Evolutionary conservation across 1,140 invertebrate genomes (phyloP), one percentile per base, ranked within the genome.

Genomic region (Lutraria rhynchaena): DNA sequence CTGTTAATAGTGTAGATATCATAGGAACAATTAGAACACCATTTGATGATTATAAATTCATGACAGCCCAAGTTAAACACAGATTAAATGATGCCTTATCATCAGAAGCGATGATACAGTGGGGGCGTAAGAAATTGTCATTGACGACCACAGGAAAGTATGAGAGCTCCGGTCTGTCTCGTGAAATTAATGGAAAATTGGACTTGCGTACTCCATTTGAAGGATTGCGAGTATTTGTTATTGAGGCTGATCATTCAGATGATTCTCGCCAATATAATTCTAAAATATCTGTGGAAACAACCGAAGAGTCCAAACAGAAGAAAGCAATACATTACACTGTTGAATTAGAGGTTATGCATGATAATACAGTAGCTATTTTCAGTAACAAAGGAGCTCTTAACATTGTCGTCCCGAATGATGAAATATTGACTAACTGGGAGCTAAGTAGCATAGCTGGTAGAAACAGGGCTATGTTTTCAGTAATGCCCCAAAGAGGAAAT

Each of bases 141-240:
- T 15, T 84, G 9, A 58, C 31, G 13, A 57, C 63, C 11, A 24
- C 27, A 29, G 82, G 78, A 31, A 1, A 31, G 27, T 31, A 61
- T n/a, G 53, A 60, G 37, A 51, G n/a, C 17, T 46, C 55, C 15
- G 15, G 46, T 9, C 53, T 37, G 7, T 22, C 37, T 1, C 60
- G 58, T 0, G 80, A 53, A 24, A 37, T 83, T 22, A 71, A 46
- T 27, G 81, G 76, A 19, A 80, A 67, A 24, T 9, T 92, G 0
- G 74, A 73, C 27, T 7, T 91, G 0, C 81, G 58, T 27, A 88
- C 89, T 29, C 90, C 90, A 22, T 89, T 91, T 57, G 53, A 85
- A 65, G 27, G 24, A 17, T 35, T 88, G 13, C 22, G 70, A 60
- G 19, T 81, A 51, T 41, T 85, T 61, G 19, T 49, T 11, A 22